Evolutionary conservation across 1,140 invertebrate genomes (phyloP).

Genomic region (Pseudomyrmex cubaensis): DNA sequence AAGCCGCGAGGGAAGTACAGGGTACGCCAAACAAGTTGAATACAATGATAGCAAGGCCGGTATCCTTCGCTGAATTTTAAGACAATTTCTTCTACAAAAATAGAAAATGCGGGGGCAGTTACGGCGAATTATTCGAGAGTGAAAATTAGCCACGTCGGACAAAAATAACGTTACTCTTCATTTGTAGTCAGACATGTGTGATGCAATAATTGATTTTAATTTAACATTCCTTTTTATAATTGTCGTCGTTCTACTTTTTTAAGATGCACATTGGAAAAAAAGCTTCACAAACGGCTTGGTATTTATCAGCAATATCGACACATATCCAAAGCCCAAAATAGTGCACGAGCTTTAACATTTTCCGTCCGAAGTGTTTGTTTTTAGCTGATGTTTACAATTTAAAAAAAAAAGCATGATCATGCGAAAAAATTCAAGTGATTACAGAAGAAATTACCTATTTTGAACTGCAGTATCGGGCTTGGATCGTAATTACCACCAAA

Average conservation of each 20-base stretch:
- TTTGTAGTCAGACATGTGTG: no score
- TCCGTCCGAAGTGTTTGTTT: neutral
- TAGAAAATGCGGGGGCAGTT: constrained; percentile 14
- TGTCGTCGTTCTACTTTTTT: neutral
- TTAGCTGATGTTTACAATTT: neutral
- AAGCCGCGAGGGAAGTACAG: constrained; percentile 36
- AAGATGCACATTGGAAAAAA: neutral
- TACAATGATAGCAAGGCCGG: neutral
- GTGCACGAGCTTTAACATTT: constrained; percentile 13
- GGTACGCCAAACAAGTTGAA: constrained; percentile 29
- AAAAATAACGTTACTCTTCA: no score
- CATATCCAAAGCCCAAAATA: constrained; percentile 6
- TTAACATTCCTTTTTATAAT: neutral
- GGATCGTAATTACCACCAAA: neutral
- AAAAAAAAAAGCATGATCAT: neutral
- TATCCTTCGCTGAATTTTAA: constrained; percentile 14
- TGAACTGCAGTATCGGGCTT: constrained; percentile 12
- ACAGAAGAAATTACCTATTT: constrained; percentile 15
- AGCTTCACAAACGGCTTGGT: constrained; percentile 8
- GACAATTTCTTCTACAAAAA: constrained; percentile 6
- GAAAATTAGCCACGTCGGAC: neutral
- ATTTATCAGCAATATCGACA: constrained; percentile 38
- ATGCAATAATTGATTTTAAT: neutral
- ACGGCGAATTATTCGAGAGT: neutral
- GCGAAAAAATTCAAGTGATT: constrained; percentile 26